Evolutionary conservation across 2,113 vertebrate genomes (phyloP).

Genomic region (Seriola rivoliana): DNA sequence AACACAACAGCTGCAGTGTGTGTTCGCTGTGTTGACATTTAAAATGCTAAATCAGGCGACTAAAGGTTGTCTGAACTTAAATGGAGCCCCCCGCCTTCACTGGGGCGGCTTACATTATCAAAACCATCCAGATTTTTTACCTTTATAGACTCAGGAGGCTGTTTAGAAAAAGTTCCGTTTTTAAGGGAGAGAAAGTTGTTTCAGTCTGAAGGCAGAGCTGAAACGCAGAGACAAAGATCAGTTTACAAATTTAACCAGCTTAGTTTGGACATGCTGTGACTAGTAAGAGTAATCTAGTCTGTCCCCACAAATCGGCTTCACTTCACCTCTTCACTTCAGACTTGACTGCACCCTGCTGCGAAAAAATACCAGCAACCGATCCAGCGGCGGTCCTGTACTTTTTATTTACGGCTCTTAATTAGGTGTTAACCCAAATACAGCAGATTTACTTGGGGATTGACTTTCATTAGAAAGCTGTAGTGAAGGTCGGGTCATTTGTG

Average conservation of each 20-base stretch:
- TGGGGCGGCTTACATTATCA: not conserved
- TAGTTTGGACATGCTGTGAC: not conserved
- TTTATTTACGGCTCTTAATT: constrained; percentile 30
- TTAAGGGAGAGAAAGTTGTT: no score
- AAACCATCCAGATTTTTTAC: not conserved
- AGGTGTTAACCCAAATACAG: constrained; percentile 20
- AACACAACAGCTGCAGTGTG: no score
- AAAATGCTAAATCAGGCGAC: not conserved
- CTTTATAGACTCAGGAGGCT: not conserved
- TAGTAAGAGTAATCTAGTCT: constrained; percentile 22
- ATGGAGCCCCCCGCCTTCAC: not conserved
- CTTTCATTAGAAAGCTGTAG: not conserved
- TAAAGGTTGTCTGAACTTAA: not conserved
- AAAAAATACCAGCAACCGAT: not conserved
- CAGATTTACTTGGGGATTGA: constrained; percentile 5
- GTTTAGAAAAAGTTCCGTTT: not conserved
- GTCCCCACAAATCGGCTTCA: constrained; percentile 55
- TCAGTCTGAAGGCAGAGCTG: not conserved
- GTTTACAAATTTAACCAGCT: not conserved
- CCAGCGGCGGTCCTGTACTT: not conserved
- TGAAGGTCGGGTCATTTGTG: not conserved
- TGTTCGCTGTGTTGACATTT: not conserved
- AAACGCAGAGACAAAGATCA: rapidly evolving
- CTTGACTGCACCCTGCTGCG: not conserved
- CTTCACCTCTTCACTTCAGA: constrained; percentile 2